Evolutionary conservation across 2,888 invertebrate genomes (phyloP), one percentile per base, ranked within the genome.

Genomic region (Villa cingulata): DNA sequence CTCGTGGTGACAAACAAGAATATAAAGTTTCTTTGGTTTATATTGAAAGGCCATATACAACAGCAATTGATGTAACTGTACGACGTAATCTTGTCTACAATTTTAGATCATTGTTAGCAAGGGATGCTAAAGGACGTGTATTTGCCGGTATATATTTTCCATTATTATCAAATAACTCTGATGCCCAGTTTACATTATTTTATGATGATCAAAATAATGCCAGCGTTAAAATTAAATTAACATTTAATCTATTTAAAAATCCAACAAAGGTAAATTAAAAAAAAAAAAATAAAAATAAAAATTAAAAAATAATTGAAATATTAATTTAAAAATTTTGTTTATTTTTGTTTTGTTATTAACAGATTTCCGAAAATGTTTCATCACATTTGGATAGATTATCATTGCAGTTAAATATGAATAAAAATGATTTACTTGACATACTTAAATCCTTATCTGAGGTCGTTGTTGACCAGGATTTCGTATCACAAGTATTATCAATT

Each of bases 31-130:
- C 84, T 34, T 72, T 91, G 44, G 77, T 92, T 54, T 91, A 87
- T 63, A 77, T 86, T 48, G 82, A 81, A 45, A 77, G 79, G 61
- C 81, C 87, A 6, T 90, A 86, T 64, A 72, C 83, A 55, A 82
- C 84, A 45, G 85, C 87, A 41, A 77, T 91, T 45, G 83, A 82
- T 63, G 86, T 91, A 27, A 88, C 91, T 0, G 91, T 92, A 64
- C 81, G 91, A 59, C 78, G 92, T 57, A 91, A 91, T 66, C 70
- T 91, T 59, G 83, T 86, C 19, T 91, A 90, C 73, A 84, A 86
- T 61, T 74, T 57, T 65, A 76, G 86, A 63, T 86, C 86, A 63
- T 74, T 90, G 43, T 71, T 91, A 45, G 78, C 86, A 6, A 78
- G 91, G 45, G 85, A 89, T 66, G 82, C 81, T 54, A 88, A 88